Evolutionary conservation across 2,113 vertebrate species (phyloP).

Genomic region (Amia ocellicauda): DNA sequence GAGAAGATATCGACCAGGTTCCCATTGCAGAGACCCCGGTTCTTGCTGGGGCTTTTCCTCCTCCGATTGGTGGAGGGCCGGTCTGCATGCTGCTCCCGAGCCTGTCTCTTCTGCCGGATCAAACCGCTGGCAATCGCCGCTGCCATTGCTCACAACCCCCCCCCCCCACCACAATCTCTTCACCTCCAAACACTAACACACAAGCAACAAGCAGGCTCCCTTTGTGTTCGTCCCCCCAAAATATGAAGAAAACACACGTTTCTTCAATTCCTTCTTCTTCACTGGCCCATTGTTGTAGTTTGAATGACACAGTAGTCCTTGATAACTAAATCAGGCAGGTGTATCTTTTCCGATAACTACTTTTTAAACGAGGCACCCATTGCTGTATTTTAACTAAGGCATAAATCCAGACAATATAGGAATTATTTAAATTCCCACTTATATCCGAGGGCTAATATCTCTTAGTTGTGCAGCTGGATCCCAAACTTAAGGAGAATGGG

Average conservation of each 20-base stretch:
- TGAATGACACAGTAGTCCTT: constrained; percentile 40
- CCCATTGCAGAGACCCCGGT: constrained; percentile 92
- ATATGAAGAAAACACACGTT: too few species aligned
- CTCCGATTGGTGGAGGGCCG: constrained; percentile 88
- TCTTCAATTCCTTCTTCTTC: constrained; percentile 45
- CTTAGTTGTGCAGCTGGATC: constrained; percentile 26
- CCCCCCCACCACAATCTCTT: constrained; percentile 51
- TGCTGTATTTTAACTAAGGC: constrained; percentile 35
- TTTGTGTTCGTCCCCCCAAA: constrained; percentile 57
- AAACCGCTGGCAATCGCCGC: constrained; percentile 95
- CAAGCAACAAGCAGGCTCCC: constrained; percentile 60
- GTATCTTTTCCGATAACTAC: constrained; percentile 44
- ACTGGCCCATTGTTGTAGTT: constrained; percentile 61
- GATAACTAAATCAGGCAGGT: constrained; percentile 35
- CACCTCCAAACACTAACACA: constrained; percentile 52
- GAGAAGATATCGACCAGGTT: constrained; percentile 99
- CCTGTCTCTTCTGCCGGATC: constrained; percentile 97
- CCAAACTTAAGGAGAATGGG: constrained; percentile 37
- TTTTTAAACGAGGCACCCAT: constrained; percentile 41
- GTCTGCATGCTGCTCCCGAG: constrained; percentile 94
- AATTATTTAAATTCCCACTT: too few species aligned
- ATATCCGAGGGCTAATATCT: constrained; percentile 37
- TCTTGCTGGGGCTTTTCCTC: constrained; percentile 95
- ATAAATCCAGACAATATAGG: constrained; percentile 21
- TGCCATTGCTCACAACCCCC: constrained; percentile 85